Percentiles rank a stretch among this genome's conserved stretches.
Evolutionary conservation across 2,888 invertebrate genomes (phyloP).

Genomic region (Temnothorax unifasciatus): DNA sequence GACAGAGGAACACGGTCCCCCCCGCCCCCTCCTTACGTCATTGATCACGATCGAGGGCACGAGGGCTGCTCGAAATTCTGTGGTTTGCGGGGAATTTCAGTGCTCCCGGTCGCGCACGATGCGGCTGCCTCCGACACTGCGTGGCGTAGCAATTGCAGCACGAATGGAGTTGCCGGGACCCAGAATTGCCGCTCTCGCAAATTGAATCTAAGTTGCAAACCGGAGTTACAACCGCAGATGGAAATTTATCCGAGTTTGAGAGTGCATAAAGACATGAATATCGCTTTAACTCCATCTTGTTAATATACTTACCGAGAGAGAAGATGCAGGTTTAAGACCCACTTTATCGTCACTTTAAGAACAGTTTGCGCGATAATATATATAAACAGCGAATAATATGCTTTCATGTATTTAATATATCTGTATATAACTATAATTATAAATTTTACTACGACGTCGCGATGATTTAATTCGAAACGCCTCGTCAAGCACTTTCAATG

Average conservation of each 20-base stretch:
- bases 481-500: not conserved
- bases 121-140: slow-evolving; percentile 2
- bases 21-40: slow-evolving; percentile 33
- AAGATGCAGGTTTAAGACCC: not conserved
- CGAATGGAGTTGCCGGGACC: slow-evolving; percentile 30
- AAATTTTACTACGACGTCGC: not conserved
- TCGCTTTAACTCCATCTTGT: not conserved
- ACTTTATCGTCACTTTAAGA: not conserved
- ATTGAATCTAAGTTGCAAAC: slow-evolving; percentile 49
- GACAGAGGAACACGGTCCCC: slow-evolving; percentile 14
- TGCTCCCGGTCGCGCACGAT: slow-evolving; percentile 20
- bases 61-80: slow-evolving; percentile 49
- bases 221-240: slow-evolving; percentile 37
- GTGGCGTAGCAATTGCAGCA: slow-evolving; percentile 24
- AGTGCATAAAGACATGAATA: not conserved
- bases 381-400: not conserved
- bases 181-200: slow-evolving; percentile 27
- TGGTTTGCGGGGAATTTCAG: slow-evolving; percentile 40
- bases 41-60: slow-evolving; percentile 41
- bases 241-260: slow-evolving; percentile 36
- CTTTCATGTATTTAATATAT: not conserved
- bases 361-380: not conserved
- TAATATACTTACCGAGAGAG: not conserved
- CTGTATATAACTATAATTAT: not conserved
- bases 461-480: not conserved